A percentile compares a stretch with the other conserved stretches of the same genome.
phyloP scores from a whole-genome alignment of 2,888 invertebrate species.

The Agrilus cyanescens region DNA sequence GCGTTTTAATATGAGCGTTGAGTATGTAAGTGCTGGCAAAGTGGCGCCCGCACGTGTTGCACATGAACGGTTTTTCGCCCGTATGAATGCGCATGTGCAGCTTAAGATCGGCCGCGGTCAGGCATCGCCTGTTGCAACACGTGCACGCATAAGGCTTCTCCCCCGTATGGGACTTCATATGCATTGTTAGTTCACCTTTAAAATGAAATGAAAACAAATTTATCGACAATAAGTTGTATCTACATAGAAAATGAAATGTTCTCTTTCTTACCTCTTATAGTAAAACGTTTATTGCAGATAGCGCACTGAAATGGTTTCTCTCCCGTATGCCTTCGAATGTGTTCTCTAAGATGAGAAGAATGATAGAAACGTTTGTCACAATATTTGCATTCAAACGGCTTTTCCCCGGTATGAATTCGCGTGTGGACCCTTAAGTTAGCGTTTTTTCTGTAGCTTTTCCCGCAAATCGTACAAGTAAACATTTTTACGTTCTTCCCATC shows the following conservation, averaged over 20 bases:
- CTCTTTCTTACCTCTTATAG: constrained; percentile 23
- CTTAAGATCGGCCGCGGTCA: constrained; percentile 40
- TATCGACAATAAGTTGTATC: too few relatives aligned
- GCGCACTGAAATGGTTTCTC: constrained; percentile 33
- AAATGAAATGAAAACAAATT: too few relatives aligned
- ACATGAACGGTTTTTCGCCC: constrained; percentile 31
- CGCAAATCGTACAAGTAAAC: constrained; percentile 28
- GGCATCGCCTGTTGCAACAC: constrained; percentile 45
- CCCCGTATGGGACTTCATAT: constrained; percentile 43
- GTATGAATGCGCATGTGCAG: constrained; percentile 38
- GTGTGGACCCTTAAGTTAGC: constrained; percentile 32
- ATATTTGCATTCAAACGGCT: constrained; percentile 34
- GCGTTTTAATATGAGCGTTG: constrained; percentile 47
- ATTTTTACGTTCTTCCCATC: constrained; percentile 17
- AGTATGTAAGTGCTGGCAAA: constrained; percentile 49
- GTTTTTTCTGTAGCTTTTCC: constrained; percentile 30
- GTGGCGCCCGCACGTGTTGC: constrained; percentile 33
- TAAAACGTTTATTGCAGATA: constrained; percentile 31
- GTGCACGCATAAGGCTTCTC: constrained; percentile 42
- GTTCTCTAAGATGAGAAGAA: constrained; percentile 31
- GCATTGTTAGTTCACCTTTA: constrained; percentile 30
- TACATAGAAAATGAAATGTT: too few relatives aligned
- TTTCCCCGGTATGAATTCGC: constrained; percentile 33
- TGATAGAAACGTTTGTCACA: constrained; percentile 33
- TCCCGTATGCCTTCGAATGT: constrained; percentile 31